phyloP scores from a whole-genome alignment of 2,888 invertebrate species.

The Ypsolopha scabrella region DNA sequence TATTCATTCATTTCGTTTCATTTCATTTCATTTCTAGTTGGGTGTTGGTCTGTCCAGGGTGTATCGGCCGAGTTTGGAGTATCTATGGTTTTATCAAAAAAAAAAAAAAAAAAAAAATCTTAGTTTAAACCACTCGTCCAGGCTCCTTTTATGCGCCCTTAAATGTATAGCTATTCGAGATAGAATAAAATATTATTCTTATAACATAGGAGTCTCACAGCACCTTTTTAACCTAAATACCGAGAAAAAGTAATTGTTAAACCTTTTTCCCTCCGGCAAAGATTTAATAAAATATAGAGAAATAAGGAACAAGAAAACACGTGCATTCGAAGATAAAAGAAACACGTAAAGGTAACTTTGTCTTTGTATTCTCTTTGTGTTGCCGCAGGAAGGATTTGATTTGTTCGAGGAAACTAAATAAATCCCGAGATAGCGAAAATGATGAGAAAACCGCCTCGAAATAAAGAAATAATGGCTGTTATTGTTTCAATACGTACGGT shows the following conservation, averaged over 20 bases:
- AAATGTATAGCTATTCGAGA: no score
- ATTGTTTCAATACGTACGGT: not conserved
- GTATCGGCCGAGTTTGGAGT: no score
- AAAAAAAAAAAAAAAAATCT: no score
- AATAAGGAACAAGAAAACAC: not conserved
- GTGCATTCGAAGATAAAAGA: constrained; percentile 10
- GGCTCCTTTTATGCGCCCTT: no score
- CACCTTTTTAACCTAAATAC: not conserved
- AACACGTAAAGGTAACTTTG: not conserved
- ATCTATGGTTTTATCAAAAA: no score
- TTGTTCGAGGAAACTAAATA: constrained; percentile 29
- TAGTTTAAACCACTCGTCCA: no score
- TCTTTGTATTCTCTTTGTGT: constrained; percentile 17
- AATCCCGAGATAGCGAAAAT: constrained; percentile 26
- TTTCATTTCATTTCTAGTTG: no score
- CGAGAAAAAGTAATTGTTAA: not conserved
- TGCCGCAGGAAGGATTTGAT: constrained; percentile 31
- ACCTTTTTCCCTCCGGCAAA: not conserved
- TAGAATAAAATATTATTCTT: no score
- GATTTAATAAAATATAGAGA: not conserved
- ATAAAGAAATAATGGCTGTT: constrained; percentile 14
- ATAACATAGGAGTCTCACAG: no score
- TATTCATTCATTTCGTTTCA: no score
- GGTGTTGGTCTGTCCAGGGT: no score
- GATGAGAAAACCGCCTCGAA: constrained; percentile 27